Base-by-base conservation (phyloP, 2,888 invertebrate species). In the Nipponacmea schrenckii region DNA sequence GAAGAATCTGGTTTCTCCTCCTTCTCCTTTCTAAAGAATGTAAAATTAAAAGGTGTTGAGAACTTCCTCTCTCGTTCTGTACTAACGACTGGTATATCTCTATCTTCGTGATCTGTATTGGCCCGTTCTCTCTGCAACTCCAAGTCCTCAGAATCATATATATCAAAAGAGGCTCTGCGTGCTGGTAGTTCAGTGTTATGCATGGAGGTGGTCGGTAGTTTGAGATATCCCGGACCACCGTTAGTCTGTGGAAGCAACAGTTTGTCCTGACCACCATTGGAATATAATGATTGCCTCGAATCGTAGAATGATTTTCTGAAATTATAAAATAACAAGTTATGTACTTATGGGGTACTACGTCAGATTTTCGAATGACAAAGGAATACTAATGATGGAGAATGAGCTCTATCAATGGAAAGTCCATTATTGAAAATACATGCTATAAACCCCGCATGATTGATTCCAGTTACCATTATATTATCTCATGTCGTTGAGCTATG, bases 81-180 rank as follows among this genome's bases (percentile, higher is more conserved):
- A 31, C 71, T 77, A 3, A 62, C 20, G 1, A 68, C 64, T 17
- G 66, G 66, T 14, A 67, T 62, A 14, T 66, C 66, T 15, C 69
- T 62, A n/a, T 75, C 75, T 31, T 71, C 65, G 27, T 56, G 56
- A 65, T 74, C 74, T 5, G 78, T 76, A 31, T 73, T 68, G 14
- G 77, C 70, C 14, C 75, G 65, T 24, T 68, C 67, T 44, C 78
- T 56, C 10, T 31, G 31, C 8, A 62, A 5, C 7, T n/a, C 46
- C 5, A 62, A 24, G 26, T 64, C 62, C 1, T 27, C 24, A n/a
- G 64, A 62, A 17, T 64, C 68, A 46, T 46, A 70, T 4, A 68
- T 24, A n/a, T 68, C 69, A 24, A 67, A 50, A 12, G 72, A 67
- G 3, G 69, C 70, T 2, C 70, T 56, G 17, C 64, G 69, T n/a